Base-by-base conservation (phyloP, 1,140 invertebrate genomes). In the Lordiphosa stackelbergi region DNA sequence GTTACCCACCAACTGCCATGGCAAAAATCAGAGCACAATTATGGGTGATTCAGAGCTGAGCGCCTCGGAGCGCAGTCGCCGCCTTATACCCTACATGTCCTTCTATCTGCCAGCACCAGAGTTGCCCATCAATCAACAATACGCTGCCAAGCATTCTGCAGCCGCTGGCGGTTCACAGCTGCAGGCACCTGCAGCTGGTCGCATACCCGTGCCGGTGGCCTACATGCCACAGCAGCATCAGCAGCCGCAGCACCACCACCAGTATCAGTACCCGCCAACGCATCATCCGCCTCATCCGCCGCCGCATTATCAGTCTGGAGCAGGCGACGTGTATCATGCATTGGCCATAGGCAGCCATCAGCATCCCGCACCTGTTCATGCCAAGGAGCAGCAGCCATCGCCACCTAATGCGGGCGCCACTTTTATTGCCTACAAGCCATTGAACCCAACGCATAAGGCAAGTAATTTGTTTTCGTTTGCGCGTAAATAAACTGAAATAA, bases 11-110 rank as follows among this genome's bases (percentile, higher is more conserved):
- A 16, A 49, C 57, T 31, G 60, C 16, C n/a, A 38, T 28, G 3
- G 49, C n/a, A 42, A 43, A 8, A 43, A 10, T 42, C 31, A 48
- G 0, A 48, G 53, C 35, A 60, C 16, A 53, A 70, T 41, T 42
- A 37, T 60, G 11, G 55, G 49, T 9, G 85, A 86, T 16, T 64
- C 85, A 0, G 73, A 86, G 47, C 46, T 86, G 3, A 87, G 85
- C 52, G 85, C 74, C 38, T 87, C 85, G 43, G 85, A 87, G 54
- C 89, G 94, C 37, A 93, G 93, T 72, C 90, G 94, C 64, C 90
- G 94, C 46, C 81, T 95, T 37, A 93, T 95, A 73, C 94, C 94
- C 1, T 95, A 95, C 77, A 93, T 94, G 91, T 94, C 93, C 31
- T 95, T 93, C 85, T 95, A 94, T 79, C 89, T 93, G 12, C 90